Evolutionary conservation across 1,140 invertebrate genomes (phyloP).

Genomic region (Zeugodacus cucurbitae): DNA sequence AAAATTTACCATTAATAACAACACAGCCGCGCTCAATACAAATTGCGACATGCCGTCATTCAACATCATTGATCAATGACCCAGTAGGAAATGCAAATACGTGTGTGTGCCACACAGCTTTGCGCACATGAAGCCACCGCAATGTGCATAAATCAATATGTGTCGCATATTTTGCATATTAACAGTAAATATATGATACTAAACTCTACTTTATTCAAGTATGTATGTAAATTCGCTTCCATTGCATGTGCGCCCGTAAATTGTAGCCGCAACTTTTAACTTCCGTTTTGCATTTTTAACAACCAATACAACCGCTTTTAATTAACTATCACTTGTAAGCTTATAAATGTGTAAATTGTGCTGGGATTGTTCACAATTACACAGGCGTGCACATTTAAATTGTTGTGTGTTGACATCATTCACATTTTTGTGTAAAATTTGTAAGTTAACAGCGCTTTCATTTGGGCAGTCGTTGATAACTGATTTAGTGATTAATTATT

Average conservation of each 20-base stretch:
- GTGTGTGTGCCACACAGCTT: no score
- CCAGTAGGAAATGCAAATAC: slow-evolving; percentile 9
- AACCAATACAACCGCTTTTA: slow-evolving; percentile 29
- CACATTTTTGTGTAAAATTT: slow-evolving; percentile 17
- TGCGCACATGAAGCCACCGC: background rate
- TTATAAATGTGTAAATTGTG: background rate
- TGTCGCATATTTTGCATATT: slow-evolving; percentile 18
- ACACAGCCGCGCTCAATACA: no score
- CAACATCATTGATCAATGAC: background rate
- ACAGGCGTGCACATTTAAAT: no score
- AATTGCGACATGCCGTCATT: background rate
- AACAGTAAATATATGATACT: background rate
- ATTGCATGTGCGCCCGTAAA: background rate
- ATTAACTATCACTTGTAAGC: background rate
- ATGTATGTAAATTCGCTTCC: no score
- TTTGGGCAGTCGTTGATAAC: background rate
- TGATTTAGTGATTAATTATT: background rate
- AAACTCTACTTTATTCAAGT: background rate
- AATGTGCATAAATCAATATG: background rate
- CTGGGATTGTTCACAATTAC: background rate
- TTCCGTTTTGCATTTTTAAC: background rate
- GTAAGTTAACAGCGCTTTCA: background rate
- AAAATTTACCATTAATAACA: slow-evolving; percentile 7
- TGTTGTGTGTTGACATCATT: background rate
- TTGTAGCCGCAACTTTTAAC: background rate